Evolutionary conservation across 2,113 vertebrate genomes (phyloP).

Genomic region (Alexandromys fortis): DNA sequence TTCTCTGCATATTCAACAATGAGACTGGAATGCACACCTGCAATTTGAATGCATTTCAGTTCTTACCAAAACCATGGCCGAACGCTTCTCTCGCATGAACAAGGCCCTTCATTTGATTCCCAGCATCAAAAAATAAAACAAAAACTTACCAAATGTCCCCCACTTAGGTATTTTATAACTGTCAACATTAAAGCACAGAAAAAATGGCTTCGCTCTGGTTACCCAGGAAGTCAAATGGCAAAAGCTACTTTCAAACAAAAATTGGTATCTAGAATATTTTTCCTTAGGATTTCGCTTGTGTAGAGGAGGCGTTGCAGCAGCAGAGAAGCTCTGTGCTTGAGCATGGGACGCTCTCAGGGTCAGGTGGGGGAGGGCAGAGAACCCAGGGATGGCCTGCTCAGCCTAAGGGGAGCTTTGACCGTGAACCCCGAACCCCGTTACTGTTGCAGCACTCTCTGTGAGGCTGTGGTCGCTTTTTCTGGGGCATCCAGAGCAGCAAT

Average conservation of each 20-base stretch:
- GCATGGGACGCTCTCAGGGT: neutral
- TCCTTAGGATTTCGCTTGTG: neutral
- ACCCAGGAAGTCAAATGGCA: neutral
- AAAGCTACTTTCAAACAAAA: neutral
- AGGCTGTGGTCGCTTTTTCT: neutral
- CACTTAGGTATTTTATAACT: constrained; percentile 25
- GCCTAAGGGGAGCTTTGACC: neutral
- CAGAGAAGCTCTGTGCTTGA: neutral
- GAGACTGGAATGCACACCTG: neutral
- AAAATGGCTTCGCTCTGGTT: neutral
- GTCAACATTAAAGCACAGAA: neutral
- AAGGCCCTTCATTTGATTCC: neutral
- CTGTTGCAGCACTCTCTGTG: rapidly evolving
- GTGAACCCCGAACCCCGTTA: no score
- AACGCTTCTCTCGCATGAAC: neutral
- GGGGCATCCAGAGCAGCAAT: neutral
- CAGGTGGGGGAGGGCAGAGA: neutral
- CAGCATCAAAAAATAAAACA: neutral
- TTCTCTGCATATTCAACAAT: neutral
- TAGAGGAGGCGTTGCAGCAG: neutral
- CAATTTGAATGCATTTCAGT: neutral
- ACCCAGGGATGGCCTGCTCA: neutral
- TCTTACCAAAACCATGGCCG: neutral
- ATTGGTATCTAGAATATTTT: neutral
- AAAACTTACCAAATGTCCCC: neutral